Evolutionary conservation across 2,888 invertebrate genomes (phyloP).

Genomic region (Macropis europaea): DNA sequence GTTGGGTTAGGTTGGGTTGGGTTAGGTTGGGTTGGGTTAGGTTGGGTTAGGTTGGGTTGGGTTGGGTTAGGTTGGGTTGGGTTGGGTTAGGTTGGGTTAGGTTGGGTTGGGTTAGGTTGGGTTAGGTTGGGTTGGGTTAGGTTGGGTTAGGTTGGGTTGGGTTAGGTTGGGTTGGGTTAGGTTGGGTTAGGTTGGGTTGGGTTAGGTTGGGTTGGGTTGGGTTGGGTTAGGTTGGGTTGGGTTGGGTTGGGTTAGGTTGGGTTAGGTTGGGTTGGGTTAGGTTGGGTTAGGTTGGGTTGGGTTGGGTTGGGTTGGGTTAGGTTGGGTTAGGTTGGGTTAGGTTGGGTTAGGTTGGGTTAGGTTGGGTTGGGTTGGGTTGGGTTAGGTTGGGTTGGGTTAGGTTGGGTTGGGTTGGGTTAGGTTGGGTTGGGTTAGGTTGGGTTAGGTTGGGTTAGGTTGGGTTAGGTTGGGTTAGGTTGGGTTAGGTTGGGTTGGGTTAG

Average conservation of each 20-base stretch:
- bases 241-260: constrained; percentile 12
- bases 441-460: constrained; percentile 22
- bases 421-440: constrained; percentile 14
- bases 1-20: constrained; percentile 9
- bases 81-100: constrained; percentile 44
- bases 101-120: constrained; percentile 14
- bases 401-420: constrained; percentile 21
- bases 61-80: constrained; percentile 25
- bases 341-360: constrained; percentile 21
- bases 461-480: constrained; percentile 22
- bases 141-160: constrained; percentile 14
- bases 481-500: constrained; percentile 19
- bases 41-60: constrained; percentile 19
- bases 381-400: constrained; percentile 22
- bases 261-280: constrained; percentile 13
- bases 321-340: constrained; percentile 20
- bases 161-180: constrained; percentile 12
- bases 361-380: constrained; percentile 19
- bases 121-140: constrained; percentile 13
- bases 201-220: constrained; percentile 13
- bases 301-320: constrained; percentile 19
- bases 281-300: constrained; percentile 15
- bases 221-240: constrained; percentile 11
- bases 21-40: constrained; percentile 16
- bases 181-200: constrained; percentile 12